These are phyloP conservation scores for Suncus etruscus DNA, from an alignment of 2,113 vertebrate species.

Conservation along the genomic window DNA sequence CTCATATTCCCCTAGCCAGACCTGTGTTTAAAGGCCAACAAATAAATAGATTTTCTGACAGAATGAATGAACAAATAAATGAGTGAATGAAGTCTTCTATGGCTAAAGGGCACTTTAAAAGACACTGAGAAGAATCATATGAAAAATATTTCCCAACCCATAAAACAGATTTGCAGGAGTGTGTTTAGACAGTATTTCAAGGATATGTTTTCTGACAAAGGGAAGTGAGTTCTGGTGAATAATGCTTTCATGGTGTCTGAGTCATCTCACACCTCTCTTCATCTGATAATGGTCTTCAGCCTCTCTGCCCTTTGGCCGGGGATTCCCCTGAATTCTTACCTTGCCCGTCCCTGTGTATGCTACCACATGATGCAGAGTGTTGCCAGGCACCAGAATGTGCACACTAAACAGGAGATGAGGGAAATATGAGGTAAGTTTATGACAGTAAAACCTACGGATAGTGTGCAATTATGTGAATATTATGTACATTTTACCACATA, in stretches of 20 bases:
- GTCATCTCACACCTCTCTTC: conserved; percentile 67
- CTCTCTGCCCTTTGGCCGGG: conserved; percentile 72
- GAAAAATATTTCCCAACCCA: background rate
- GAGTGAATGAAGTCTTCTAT: background rate
- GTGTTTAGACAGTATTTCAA: conserved; percentile 50
- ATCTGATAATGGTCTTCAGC: conserved; percentile 73
- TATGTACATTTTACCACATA: conserved; percentile 38
- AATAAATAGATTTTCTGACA: background rate
- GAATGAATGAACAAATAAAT: background rate
- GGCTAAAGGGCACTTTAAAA: background rate
- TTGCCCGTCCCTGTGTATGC: background rate
- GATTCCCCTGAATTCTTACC: conserved; percentile 70
- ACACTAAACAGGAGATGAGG: conserved; percentile 3
- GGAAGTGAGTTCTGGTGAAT: conserved; percentile 50
- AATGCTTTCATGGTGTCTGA: conserved; percentile 67
- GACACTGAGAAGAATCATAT: background rate
- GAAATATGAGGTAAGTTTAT: background rate
- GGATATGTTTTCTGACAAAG: conserved; percentile 2
- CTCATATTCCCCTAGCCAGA: background rate
- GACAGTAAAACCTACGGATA: conserved; percentile 37
- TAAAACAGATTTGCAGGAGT: conserved; percentile 13
- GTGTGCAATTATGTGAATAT: conserved; percentile 25
- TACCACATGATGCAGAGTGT: background rate
- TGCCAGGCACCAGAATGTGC: conserved; percentile 69
- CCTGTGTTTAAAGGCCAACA: background rate